Evolutionary conservation across 2,113 vertebrate species (phyloP), one percentile per base, ranked within the genome.

Genomic region (Leucoraja erinaceus): DNA sequence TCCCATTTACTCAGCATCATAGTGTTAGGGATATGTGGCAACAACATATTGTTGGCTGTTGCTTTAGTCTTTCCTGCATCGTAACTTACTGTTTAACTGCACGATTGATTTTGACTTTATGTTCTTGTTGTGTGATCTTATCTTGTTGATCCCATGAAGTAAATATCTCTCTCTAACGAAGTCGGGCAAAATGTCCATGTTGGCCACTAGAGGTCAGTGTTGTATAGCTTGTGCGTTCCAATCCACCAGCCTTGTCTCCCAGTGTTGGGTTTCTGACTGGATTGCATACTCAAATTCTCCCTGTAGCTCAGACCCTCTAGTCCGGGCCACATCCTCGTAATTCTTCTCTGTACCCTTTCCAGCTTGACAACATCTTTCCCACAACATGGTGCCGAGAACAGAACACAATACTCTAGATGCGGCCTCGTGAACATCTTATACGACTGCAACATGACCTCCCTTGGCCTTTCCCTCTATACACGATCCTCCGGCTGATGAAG

Each of bases 201-300:
- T 33, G 4, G 63, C 90, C 90, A 91, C 90, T 72, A 22, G 90
- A 91, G 90, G 90, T 91, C 90, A 91, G 66, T 91, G 66, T 38
- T 91, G 90, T 72, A 74, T 14, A 72, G 68, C 28, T 74, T 72
- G 66, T 54, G 22, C 31, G 54, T 10, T 72, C 22, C 38, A 25
- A 25, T 22, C 22, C 33, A 28, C 2, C 72, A 72, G 68, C 8
- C 20, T 25, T 91, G 22, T 4, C 68, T 47, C 47, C 38, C 20
- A 47, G 22, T 90, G 86, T 70, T 20, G 66, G 33, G 20, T 18
- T 33, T 14, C 25, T 38, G 47, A 47, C 38, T 47, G 38, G 38
- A 3, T 47, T 47, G 38, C 38, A 0, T 47, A 47, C 38, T 47
- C 38, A 47, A 47, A 1, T 3, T 47, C 38, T 47, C 38, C 38